Evolutionary conservation across 2,797 vertebrate species (phyloP), one percentile per base, ranked within the genome.

Genomic region (Tangara arthus): DNA sequence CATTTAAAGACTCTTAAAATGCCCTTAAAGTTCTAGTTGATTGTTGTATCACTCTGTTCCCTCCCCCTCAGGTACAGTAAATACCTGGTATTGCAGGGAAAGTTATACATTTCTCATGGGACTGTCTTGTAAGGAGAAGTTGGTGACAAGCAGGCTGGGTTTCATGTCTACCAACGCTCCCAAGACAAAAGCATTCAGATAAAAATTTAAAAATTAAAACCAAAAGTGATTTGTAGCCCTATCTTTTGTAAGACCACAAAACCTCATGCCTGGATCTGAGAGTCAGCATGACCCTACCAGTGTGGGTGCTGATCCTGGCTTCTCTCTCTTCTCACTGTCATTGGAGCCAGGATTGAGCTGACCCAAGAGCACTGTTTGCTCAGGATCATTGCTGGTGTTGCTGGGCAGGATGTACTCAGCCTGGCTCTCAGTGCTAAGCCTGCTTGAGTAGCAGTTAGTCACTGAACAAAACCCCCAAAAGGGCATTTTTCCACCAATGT

Each of bases 401-500:
- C 90, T 57, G 92, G 75, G 49, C 84, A 82, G 44, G 46, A 9
- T 81, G n/a, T 87, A 19, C 82, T 79, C 53, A 78, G 61, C 55
- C 85, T 91, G 76, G 53, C 65, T 83, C 30, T 89, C 50, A 26
- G 79, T 70, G 56, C 92, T 93, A 82, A 89, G 94, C 89, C 73
- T 95, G 49, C 41, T 0, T 0, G 18, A 77, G 75, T 71, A 70
- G 89, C 88, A 76, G 59, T 82, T 77, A 70, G 78, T 65, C 59
- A 83, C 73, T 88, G 73, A 94, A 76, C 85, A 95, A 90, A 92
- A 93, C 34, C 70, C 80, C 59, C 53, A 76, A 86, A 94, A 76
- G 66, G 86, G 63, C 80, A 65, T 79, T 91, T 94, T 78, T 12
- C 3, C 44, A 49, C 75, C 32, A 21, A 0, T 89, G 80, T 90